Evolutionary conservation across 2,888 invertebrate genomes (phyloP), one percentile per base, ranked within the genome.

Genomic region (Meloe dianella): DNA sequence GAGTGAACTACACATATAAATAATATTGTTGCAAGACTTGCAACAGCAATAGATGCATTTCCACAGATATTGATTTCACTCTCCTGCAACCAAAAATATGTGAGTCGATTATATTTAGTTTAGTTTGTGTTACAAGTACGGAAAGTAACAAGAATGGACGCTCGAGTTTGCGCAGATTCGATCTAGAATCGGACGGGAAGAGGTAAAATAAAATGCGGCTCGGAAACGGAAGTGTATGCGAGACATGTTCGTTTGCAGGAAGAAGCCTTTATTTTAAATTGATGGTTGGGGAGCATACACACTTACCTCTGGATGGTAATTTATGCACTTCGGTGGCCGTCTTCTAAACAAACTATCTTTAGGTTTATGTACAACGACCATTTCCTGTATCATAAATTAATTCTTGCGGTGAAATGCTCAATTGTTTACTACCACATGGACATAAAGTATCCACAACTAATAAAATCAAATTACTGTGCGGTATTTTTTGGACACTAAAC

Each of bases 401-500:
- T 83, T 91, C 91, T 78, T 90, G 87, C 71, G 94, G 91, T 66
- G 90, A 89, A 82, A 94, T 94, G 83, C 93, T 93, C 72, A 95
- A 86, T 79, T 93, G 91, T 83, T 94, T 94, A 79, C 92, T 92
- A 73, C 94, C 94, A 84, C 95, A 95, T 60, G 94, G 94, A 82
- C 94, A 95, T 74, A 93, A 85, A 24, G 93, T 94, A 83, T 96
- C 95, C 76, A 95, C 95, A 71, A 95, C 95, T 71, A 96, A 86
- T 71, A 96, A 85, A 77, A 96, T 93, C 76, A 96, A 85, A 86
- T 96, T 96, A 80, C 95, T 95, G 82, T 94, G 92, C 60, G 92
- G 94, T 78, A 96, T 94, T 85, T 94, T 94, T 81, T 95, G 95
- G 64, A 95, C 95, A 85, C 95, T 95, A 85, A 95, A 95, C 29